A percentile compares a stretch with the other conserved stretches of the same genome.
phyloP scores from a whole-genome alignment of 2,797 vertebrate genomes.

The Parauchenoglanis ngamensis region DNA sequence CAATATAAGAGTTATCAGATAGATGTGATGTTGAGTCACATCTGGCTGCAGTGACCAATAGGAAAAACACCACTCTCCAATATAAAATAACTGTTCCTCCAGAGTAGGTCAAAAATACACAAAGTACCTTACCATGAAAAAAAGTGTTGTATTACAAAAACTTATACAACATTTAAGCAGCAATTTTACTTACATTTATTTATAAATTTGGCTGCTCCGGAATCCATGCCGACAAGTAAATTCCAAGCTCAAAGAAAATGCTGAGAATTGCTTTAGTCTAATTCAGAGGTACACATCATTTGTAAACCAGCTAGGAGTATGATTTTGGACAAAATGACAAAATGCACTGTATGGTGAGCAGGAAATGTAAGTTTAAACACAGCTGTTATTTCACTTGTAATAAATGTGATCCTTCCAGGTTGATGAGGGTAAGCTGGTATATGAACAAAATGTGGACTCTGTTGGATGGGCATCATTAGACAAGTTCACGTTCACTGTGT shows the following conservation, averaged over 20 bases:
- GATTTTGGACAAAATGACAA: background rate
- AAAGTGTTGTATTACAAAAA: background rate
- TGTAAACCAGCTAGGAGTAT: background rate
- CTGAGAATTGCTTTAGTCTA: background rate
- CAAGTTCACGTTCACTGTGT: conserved; percentile 80
- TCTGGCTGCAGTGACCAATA: conserved; percentile 83
- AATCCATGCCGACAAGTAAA: background rate
- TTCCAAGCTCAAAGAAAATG: background rate
- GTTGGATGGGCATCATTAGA: conserved; percentile 82
- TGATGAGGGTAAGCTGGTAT: conserved; percentile 78
- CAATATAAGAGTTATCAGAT: conserved; percentile 64
- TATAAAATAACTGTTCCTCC: conserved; percentile 78
- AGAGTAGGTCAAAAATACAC: conserved; percentile 68
- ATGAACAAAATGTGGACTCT: conserved; percentile 76
- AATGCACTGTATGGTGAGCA: background rate
- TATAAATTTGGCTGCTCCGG: background rate
- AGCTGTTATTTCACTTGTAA: background rate
- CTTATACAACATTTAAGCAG: background rate
- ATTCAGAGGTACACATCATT: background rate
- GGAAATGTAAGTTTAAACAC: background rate
- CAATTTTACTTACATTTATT: background rate
- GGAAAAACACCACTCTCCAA: conserved; percentile 75
- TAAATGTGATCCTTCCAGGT: conserved; percentile 69
- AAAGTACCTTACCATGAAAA: background rate
- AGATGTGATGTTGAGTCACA: conserved; percentile 72